These are phyloP conservation scores for Eunapius fragilis DNA, from an alignment of 37 sponge, comb jelly and placozoan species.

Conservation along the genomic window DNA sequence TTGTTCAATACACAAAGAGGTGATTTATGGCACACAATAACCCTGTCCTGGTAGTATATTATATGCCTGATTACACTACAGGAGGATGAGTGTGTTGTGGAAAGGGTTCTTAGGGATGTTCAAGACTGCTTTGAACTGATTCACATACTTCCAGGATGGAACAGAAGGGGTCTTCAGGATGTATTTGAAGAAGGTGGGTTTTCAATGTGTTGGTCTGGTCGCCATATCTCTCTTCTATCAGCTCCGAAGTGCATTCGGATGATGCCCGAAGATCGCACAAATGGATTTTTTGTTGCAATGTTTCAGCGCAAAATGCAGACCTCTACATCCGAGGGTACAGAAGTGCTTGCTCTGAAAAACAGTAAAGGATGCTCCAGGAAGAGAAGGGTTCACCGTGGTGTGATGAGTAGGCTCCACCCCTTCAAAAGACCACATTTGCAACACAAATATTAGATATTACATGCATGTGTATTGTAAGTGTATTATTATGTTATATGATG, in stretches of 20 bases:
- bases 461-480: too few species aligned
- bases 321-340: not conserved
- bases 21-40: slow-evolving; percentile 1
- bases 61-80: slow-evolving; percentile 3
- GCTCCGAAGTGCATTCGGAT: slow-evolving; percentile 56
- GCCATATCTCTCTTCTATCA: slow-evolving; percentile 7
- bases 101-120: slow-evolving; percentile 49
- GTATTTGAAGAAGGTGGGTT: slow-evolving; percentile 59
- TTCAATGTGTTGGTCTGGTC: not conserved
- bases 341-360: not conserved
- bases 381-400: not conserved
- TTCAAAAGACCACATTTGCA: not conserved
- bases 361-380: not conserved
- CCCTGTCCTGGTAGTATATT: slow-evolving; percentile 6
- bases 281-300: slow-evolving; percentile 94
- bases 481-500: too few species aligned
- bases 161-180: slow-evolving; percentile 73
- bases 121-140: slow-evolving; percentile 45
- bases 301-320: slow-evolving; percentile 52
- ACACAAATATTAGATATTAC: too few species aligned
- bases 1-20: slow-evolving; percentile 90
- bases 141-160: slow-evolving; percentile 80
- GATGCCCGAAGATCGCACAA: slow-evolving; percentile 62
- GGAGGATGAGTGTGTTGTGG: slow-evolving; percentile 94
- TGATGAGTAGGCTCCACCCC: not conserved